Evolutionary conservation across 2,888 invertebrate genomes (phyloP).

Genomic region (Chironomus riparius): DNA sequence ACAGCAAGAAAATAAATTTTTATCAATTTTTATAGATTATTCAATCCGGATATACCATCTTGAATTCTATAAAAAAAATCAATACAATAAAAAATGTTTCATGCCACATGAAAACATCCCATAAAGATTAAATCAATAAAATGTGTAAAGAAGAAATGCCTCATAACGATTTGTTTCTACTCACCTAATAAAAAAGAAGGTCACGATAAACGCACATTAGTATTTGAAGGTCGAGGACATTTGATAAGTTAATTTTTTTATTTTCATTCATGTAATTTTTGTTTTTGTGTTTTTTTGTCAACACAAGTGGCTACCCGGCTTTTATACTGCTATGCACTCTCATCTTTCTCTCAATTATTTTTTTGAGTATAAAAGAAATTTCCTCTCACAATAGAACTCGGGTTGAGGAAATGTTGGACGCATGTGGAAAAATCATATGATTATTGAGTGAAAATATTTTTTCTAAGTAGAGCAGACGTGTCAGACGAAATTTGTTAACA

Average conservation of each 20-base stretch:
- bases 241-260: neutral
- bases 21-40: no score
- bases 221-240: conserved; percentile 8
- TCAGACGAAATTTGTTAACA: neutral
- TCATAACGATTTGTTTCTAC: no score
- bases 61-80: no score
- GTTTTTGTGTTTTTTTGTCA: neutral
- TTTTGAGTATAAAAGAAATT: neutral
- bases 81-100: no score
- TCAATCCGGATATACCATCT: no score
- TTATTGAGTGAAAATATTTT: neutral
- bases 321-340: neutral
- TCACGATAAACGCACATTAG: neutral
- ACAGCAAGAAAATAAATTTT: no score
- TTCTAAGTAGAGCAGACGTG: neutral
- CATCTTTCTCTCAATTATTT: conserved; percentile 1
- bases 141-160: no score
- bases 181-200: neutral
- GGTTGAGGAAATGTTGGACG: neutral
- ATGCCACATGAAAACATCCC: no score
- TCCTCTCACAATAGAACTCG: neutral
- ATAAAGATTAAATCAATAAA: no score
- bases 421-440: conserved; percentile 25
- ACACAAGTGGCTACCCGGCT: neutral
- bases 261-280: conserved; percentile 15